Evolutionary conservation across 1,140 invertebrate species (phyloP).

Genomic region (Nephotettix cincticeps): DNA sequence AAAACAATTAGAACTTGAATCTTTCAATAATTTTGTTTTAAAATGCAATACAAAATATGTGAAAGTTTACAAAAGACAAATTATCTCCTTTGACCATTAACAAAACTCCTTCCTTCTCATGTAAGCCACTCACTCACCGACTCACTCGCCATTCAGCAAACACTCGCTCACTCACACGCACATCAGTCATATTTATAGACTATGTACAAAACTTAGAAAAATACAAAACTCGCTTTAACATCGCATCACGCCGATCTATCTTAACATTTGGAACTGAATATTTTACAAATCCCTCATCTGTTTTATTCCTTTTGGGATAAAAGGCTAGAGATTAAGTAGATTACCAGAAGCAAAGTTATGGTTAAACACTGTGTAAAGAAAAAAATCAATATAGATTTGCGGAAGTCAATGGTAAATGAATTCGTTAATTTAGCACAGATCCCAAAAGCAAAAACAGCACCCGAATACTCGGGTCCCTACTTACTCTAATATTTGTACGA

Average conservation of each 20-base stretch:
- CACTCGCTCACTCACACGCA: background rate
- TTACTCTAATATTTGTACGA: constrained; percentile 20
- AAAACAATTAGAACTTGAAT: background rate
- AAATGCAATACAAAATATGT: background rate
- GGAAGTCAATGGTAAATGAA: background rate
- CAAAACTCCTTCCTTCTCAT: background rate
- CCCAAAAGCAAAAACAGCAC: constrained; percentile 9
- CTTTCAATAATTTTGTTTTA: background rate
- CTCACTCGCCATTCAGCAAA: background rate
- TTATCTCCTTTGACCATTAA: background rate
- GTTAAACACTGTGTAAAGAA: no score
- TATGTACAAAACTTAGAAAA: constrained; percentile 22
- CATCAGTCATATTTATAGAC: background rate
- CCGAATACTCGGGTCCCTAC: background rate
- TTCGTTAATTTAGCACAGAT: background rate
- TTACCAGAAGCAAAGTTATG: no score
- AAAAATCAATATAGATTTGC: no score
- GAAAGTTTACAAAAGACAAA: background rate
- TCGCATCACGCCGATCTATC: constrained; percentile 8
- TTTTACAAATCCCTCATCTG: background rate
- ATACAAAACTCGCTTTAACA: constrained; percentile 13
- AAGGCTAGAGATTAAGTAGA: background rate
- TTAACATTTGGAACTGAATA: constrained; percentile 22
- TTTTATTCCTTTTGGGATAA: background rate
- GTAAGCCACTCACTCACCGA: background rate